Base-by-base conservation (phyloP, 2,888 invertebrate genomes). In the Diogma glabrata region DNA sequence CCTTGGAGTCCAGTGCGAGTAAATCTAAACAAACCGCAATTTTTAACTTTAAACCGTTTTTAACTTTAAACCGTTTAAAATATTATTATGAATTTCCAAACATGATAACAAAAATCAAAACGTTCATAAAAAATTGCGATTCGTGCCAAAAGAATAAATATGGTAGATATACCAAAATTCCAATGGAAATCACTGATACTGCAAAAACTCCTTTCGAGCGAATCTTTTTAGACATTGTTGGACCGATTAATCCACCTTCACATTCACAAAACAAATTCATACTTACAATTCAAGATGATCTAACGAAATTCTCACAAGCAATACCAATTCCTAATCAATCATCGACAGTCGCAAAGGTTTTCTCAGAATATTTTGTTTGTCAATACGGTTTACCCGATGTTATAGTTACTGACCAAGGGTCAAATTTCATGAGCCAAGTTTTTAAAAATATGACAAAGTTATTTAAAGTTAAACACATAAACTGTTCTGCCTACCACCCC, bases 211-310 rank as follows among this genome's bases (percentile, higher is more conserved):
- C 59, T 4, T 61, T 63, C 22, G 59, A 63, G 52, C 54, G 56
- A 55, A 51, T 63, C 16, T 55, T 57, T 16, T 14, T 63, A 10
- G 65, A 66, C 45, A 59, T 66, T 3, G 63, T 65, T 24, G 63
- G 62, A 10, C 64, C 63, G 3, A 51, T 66, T 51, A 56, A 60
- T 3, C 28, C 59, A 46, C 61, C 64, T 0, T 55, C 59, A 51
- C 43, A 53, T 8, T 60, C 9, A 26, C n/a, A 60, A 14, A 64
- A 65, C 51, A 59, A 57, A 57, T 66, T 57, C 50, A 60, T 66
- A n/a, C 47, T 67, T n/a, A 64, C 64, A 0, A n/a, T 63, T 3
- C 61, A 63, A 57, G 62, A 64, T 30, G 61, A 64, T 52, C 50
- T 63, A 8, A 60, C 63, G 0, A 64, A 65, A 59, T 66, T 57